Conservation (phyloP, 2,797 vertebrate genomes). For the Antennarius maculatus region DNA sequence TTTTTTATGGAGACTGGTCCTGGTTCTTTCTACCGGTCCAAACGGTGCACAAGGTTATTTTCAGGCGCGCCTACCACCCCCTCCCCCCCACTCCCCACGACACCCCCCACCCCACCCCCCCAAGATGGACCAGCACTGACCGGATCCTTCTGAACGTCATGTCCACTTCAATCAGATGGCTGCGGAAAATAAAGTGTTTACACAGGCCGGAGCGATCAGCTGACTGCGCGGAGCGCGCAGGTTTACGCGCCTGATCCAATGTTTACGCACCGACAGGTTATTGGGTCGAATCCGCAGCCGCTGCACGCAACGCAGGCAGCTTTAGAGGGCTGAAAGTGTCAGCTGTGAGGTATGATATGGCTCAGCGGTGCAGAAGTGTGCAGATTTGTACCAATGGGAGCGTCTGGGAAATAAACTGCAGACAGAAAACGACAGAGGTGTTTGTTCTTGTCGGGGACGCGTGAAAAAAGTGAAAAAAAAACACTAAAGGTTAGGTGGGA, state of each 20-base stretch:
- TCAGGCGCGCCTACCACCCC: no score
- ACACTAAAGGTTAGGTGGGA: no score
- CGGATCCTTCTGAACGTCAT: slow-evolving; percentile 15
- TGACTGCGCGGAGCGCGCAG: slow-evolving; percentile 29
- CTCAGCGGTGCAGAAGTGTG: slow-evolving; percentile 41
- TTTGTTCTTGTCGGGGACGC: slow-evolving; percentile 27
- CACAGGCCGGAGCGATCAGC: slow-evolving; percentile 6
- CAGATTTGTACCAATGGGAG: slow-evolving; percentile 25
- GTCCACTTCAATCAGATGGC: slow-evolving; percentile 15
- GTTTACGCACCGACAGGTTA: slow-evolving; percentile 67
- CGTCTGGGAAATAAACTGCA: slow-evolving; percentile 30
- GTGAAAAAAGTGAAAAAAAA: background rate
- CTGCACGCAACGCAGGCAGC: no score
- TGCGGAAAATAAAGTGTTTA: slow-evolving; percentile 32
- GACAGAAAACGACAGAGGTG: slow-evolving; percentile 47
- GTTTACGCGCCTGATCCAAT: slow-evolving; percentile 62
- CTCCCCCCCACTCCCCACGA: no score
- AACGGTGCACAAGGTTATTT: background rate
- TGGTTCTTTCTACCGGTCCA: slow-evolving; percentile 4
- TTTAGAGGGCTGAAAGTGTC: background rate
- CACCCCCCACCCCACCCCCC: slow-evolving; percentile 36
- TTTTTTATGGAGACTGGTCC: background rate
- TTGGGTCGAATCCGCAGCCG: slow-evolving; percentile 4
- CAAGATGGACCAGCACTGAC: slow-evolving; percentile 25
- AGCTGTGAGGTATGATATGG: slow-evolving; percentile 24